These are phyloP conservation scores for Xiphophorus maculatus DNA, from an alignment of 2,113 vertebrate genomes.

Conservation along the genomic window DNA sequence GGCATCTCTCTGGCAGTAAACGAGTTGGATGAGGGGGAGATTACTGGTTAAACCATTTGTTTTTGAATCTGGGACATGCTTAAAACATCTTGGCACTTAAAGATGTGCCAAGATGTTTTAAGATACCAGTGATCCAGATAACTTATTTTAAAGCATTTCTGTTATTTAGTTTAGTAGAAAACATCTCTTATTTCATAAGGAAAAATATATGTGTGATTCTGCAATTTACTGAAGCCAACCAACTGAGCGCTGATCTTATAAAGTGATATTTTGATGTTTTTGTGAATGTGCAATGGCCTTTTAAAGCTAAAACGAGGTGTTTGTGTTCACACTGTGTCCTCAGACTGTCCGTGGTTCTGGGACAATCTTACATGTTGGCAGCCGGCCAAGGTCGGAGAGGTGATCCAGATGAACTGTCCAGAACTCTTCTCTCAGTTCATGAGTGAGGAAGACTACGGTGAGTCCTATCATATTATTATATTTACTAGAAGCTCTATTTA, in stretches of 20 bases:
- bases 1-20: slow-evolving; percentile 1
- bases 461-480: slow-evolving; percentile 36
- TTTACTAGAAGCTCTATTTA: neutral
- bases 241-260: neutral
- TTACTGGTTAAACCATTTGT: neutral
- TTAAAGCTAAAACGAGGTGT: neutral
- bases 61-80: no score
- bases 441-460: slow-evolving; percentile 87
- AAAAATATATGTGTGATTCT: neutral
- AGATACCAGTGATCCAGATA: no score
- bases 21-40: slow-evolving; percentile 11
- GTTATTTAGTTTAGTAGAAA: no score
- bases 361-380: slow-evolving; percentile 97
- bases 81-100: no score
- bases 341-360: slow-evolving; percentile 94
- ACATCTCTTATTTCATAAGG: neutral
- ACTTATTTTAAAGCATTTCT: no score
- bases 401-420: slow-evolving; percentile 89
- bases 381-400: slow-evolving; percentile 85
- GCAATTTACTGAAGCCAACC: neutral
- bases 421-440: slow-evolving; percentile 87
- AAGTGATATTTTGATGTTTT: neutral
- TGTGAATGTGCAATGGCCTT: neutral
- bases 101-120: no score
- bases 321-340: slow-evolving; percentile 9